Evolutionary conservation across 1,140 invertebrate genomes (phyloP).

Genomic region (Tetragnatha versicolor): DNA sequence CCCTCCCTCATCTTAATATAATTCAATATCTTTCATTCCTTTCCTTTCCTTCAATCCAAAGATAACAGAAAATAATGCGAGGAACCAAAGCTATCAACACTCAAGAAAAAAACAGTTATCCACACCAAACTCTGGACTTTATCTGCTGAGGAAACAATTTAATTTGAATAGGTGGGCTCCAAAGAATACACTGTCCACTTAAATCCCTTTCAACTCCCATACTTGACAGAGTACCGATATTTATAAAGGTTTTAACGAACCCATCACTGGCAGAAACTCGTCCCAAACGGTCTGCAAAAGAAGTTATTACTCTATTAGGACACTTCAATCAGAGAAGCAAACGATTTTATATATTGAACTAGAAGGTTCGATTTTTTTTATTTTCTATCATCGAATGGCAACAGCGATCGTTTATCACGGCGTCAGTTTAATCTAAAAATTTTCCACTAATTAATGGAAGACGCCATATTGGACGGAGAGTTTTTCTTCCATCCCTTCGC

Average conservation of each 20-base stretch:
- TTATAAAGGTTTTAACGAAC: conserved; percentile 8
- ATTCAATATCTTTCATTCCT: too few relatives aligned
- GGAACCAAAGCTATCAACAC: too few relatives aligned
- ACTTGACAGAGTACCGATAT: too few relatives aligned
- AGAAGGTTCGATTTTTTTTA: neutral
- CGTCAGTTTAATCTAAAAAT: conserved; percentile 18
- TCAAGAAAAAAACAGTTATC: too few relatives aligned
- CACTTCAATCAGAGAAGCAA: neutral
- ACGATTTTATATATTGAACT: neutral
- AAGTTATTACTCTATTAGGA: neutral
- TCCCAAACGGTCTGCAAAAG: neutral
- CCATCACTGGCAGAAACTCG: neutral
- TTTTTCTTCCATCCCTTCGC: neutral
- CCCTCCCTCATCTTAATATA: too few relatives aligned
- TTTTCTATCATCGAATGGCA: conserved; percentile 5
- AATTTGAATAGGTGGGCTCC: too few relatives aligned
- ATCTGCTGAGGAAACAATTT: too few relatives aligned
- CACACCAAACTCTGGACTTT: too few relatives aligned
- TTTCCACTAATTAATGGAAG: conserved; percentile 32
- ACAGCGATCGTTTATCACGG: conserved; percentile 8
- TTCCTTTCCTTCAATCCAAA: too few relatives aligned
- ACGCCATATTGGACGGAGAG: conserved; percentile 10
- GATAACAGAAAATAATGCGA: too few relatives aligned
- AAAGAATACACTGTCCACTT: too few relatives aligned
- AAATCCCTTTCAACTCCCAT: too few relatives aligned